phyloP scores from a whole-genome alignment of 1,140 invertebrate species.

The Artemia franciscana region DNA sequence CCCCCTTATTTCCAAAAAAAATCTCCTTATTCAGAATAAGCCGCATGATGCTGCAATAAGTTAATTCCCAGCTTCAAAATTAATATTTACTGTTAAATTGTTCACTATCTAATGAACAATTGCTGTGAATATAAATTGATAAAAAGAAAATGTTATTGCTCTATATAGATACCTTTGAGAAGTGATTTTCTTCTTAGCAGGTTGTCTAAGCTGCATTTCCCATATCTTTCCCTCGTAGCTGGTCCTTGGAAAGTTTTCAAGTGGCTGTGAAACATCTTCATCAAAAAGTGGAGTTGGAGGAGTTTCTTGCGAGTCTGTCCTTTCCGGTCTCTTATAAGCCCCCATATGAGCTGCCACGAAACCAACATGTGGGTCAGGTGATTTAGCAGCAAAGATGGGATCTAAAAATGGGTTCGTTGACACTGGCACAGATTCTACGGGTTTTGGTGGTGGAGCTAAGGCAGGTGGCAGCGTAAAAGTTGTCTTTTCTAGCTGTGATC shows the following conservation, averaged over 20 bases:
- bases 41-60: too few species aligned
- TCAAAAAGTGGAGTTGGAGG: conserved; percentile 80
- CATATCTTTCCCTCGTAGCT: conserved; percentile 62
- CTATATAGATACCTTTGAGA: conserved; percentile 38
- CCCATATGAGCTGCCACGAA: conserved; percentile 1
- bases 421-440: not conserved
- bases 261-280: conserved; percentile 71
- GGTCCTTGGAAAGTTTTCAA: conserved; percentile 71
- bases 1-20: too few species aligned
- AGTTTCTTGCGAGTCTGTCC: conserved; percentile 46
- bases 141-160: not conserved
- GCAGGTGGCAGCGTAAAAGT: not conserved
- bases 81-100: not conserved
- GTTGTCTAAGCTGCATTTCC: conserved; percentile 87
- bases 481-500: not conserved
- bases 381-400: not conserved
- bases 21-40: too few species aligned
- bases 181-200: conserved; percentile 95
- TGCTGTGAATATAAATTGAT: not conserved
- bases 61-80: not conserved
- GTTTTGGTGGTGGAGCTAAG: conserved; percentile 7
- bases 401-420: not conserved
- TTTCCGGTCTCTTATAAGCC: conserved; percentile 13
- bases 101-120: not conserved
- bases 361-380: not conserved